A percentile compares a stretch with the other conserved stretches of the same genome.
phyloP scores from a whole-genome alignment of 2,113 vertebrate genomes.

The Lepus europaeus region DNA sequence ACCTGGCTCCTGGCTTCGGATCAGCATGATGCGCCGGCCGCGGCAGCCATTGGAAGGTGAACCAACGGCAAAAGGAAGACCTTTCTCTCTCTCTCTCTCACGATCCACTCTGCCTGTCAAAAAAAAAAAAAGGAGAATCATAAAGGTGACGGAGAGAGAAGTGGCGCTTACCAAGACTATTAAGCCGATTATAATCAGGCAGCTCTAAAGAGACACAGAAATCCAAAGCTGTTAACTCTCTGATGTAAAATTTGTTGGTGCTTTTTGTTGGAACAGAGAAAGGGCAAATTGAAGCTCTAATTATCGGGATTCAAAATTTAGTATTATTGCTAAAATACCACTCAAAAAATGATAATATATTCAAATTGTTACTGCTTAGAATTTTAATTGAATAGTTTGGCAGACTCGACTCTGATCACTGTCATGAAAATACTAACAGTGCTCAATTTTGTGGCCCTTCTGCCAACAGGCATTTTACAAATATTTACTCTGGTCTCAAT shows the following conservation, averaged over 20 bases:
- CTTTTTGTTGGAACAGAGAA: conserved; percentile 28
- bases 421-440: neutral
- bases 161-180: neutral
- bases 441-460: neutral
- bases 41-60: too few relatives aligned
- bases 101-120: too few relatives aligned
- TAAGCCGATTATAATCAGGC: neutral
- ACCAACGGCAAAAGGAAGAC: too few relatives aligned
- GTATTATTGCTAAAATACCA: conserved; percentile 25
- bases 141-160: neutral
- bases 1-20: too few relatives aligned
- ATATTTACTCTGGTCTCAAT: neutral
- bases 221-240: conserved; percentile 30
- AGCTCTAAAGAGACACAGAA: conserved; percentile 53
- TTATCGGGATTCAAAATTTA: conserved; percentile 26
- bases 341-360: conserved; percentile 18
- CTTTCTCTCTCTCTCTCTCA: too few relatives aligned
- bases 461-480: conserved; percentile 55
- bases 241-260: conserved; percentile 35
- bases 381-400: conserved; percentile 50
- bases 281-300: conserved; percentile 29
- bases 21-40: too few relatives aligned
- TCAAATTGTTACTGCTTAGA: conserved; percentile 51
- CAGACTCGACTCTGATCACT: neutral
- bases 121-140: neutral